These are phyloP conservation scores for Chaitophorus viminalis DNA, from an alignment of 2,888 invertebrate genomes.

Conservation along the genomic window DNA sequence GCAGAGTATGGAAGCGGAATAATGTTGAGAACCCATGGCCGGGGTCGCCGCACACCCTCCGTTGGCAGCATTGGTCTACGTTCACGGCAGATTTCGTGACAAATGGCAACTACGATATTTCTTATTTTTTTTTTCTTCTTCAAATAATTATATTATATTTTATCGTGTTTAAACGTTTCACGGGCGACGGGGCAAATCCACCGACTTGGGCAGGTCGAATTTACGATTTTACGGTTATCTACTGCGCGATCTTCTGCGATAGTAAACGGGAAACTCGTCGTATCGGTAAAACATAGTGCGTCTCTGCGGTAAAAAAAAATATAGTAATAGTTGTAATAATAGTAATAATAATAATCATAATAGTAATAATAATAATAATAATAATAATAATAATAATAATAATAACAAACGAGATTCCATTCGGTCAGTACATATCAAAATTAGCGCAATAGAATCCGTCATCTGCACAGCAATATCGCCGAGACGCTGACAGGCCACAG, in stretches of 20 bases:
- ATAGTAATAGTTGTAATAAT: not conserved
- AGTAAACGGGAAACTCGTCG: not conserved
- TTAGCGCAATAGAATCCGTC: not conserved
- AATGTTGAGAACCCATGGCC: constrained; percentile 51
- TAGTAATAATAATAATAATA: not conserved
- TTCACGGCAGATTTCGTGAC: constrained; percentile 59
- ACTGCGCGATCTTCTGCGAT: not conserved
- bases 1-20: not conserved
- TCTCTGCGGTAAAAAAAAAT: not conserved
- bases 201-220: not conserved
- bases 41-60: constrained; percentile 50
- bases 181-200: not conserved
- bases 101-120: constrained; percentile 58
- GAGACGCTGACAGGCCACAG: too few species aligned
- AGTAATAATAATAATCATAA: not conserved
- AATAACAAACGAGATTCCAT: not conserved
- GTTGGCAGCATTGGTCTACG: constrained; percentile 58
- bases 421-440: not conserved
- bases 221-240: not conserved
- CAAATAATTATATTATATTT: not conserved
- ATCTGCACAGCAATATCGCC: not conserved
- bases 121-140: not conserved
- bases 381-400: not conserved
- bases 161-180: constrained; percentile 18
- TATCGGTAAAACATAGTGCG: not conserved